Percentiles rank a stretch among this genome's conserved stretches.
These are phyloP conservation scores for Pachycephala philippinensis DNA, from an alignment of 2,113 vertebrate species.

Conservation along the genomic window DNA sequence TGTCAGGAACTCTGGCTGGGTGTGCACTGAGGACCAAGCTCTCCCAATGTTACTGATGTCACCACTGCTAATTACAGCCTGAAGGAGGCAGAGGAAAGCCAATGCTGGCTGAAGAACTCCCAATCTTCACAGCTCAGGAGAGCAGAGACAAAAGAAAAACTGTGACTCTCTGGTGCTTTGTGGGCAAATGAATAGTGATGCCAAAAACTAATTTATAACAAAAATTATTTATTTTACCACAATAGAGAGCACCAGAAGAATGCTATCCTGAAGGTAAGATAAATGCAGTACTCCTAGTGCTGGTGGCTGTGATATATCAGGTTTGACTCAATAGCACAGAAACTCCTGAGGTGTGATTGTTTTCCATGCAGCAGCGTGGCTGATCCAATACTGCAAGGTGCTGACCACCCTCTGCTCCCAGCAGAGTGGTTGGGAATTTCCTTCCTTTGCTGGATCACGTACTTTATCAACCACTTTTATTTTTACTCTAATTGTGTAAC, in stretches of 20 bases:
- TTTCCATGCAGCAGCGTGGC: neutral
- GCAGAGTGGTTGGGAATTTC: neutral
- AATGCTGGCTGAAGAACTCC: neutral
- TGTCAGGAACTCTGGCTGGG: neutral
- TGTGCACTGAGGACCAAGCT: neutral
- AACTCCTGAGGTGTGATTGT: neutral
- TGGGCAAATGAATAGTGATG: neutral
- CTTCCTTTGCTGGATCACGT: neutral
- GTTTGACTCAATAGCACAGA: neutral
- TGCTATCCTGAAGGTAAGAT: neutral
- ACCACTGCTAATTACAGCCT: neutral
- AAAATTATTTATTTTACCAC: neutral
- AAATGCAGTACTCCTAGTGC: neutral
- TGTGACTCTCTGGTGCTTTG: neutral
- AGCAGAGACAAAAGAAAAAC: neutral
- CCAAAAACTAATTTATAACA: neutral
- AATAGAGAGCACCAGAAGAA: neutral
- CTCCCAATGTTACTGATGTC: neutral
- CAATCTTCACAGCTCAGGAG: neutral
- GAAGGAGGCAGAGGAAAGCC: neutral
- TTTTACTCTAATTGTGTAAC: conserved; percentile 49
- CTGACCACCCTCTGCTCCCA: neutral
- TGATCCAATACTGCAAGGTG: neutral
- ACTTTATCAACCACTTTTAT: conserved; percentile 49
- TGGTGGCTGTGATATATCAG: neutral